Percentiles rank a stretch among this genome's conserved stretches.
phyloP scores from a whole-genome alignment of 2,888 invertebrate genomes.

The Papilio demoleus region DNA sequence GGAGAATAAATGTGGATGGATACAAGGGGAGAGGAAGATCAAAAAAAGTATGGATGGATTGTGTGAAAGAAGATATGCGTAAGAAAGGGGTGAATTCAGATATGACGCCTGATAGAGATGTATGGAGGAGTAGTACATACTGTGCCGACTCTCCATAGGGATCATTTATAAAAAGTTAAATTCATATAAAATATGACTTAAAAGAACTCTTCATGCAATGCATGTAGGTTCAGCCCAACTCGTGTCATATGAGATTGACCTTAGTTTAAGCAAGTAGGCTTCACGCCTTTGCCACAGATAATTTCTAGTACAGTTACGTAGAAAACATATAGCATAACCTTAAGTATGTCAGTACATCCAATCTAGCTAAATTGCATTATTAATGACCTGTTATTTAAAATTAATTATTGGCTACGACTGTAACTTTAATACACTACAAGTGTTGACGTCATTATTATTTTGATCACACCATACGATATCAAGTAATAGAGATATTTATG shows the following conservation, averaged over 20 bases:
- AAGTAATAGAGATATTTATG: too few relatives aligned
- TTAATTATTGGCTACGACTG: conserved; percentile 6
- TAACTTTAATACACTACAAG: conserved; percentile 2
- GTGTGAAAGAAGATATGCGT: too few relatives aligned
- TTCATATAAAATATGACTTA: too few relatives aligned
- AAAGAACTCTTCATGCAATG: too few relatives aligned
- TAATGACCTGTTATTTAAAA: conserved; percentile 17
- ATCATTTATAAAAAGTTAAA: too few relatives aligned
- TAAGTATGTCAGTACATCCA: neutral
- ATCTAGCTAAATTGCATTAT: conserved; percentile 1
- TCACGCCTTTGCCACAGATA: neutral
- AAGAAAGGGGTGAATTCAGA: too few relatives aligned
- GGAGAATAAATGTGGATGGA: too few relatives aligned
- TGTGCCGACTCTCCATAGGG: too few relatives aligned
- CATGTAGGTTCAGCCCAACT: neutral
- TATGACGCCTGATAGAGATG: too few relatives aligned
- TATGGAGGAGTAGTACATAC: too few relatives aligned
- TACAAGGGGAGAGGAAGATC: too few relatives aligned
- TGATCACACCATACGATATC: neutral
- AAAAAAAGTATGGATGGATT: too few relatives aligned
- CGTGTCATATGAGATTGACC: neutral
- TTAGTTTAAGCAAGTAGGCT: neutral
- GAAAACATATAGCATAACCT: neutral
- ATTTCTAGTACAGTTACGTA: neutral
- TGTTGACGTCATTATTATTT: neutral